Base-by-base conservation (phyloP, 1,140 invertebrate genomes). In the Papilio polyxenes region DNA sequence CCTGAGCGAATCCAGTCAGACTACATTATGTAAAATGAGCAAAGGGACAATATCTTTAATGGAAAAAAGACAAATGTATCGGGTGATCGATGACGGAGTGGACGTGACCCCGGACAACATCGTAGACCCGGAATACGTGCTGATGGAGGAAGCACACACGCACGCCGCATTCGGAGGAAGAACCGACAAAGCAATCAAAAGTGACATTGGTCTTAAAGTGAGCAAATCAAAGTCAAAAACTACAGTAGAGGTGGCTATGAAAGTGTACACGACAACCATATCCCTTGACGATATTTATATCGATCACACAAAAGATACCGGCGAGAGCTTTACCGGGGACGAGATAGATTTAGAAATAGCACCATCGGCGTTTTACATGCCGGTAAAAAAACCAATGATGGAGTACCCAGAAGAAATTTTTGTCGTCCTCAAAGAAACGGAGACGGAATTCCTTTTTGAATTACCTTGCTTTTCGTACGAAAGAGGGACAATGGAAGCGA, bases 361-460 rank as follows among this genome's bases (percentile, higher is more conserved):
- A 48, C 95, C 95, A 0, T 94, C 93, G 15, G 92, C 94, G 56
- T 95, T 95, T 85, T 95, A 95, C 87, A 84, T 95, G 37, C 90
- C 93, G 40, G 92, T 92, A 92, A 90, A 86, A 83, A 86, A 87
- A 37, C 87, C 89, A 5, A 44, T 87, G 11, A 92, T 89, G 83
- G 87, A 87, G 10, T 93, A 91, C 56, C 95, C 95, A 10, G 87
- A 95, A 37, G 94, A 95, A 83, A 95, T 97, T 62, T 96, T 95
- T 79, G 91, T 97, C 7, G 93, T 94, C 1, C 89, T 97, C 0
- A 95, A 92, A 74, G 97, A 97, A 91, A 97, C 96, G 0, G 95
- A 96, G 53, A 96, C 96, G 0, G 88, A 95, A 40, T 95, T 96
- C 75, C 84, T 97, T 3, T 96, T 97, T 82, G 96, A 97, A 81